A percentile compares a stretch with the other conserved stretches of the same genome.
These are phyloP conservation scores for Rattus norvegicus DNA, from an alignment of 2,113 vertebrate genomes.

Conservation along the genomic window GRCr8 NC_086039.1:80699001-80699500, in stretches of 20 bases:
- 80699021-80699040: background rate
- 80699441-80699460: background rate
- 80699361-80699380: background rate
- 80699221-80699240: background rate
- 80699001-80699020: background rate
- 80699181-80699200: background rate
- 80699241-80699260: background rate
- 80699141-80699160: background rate
- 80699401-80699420: background rate
- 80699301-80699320: conserved; percentile 1
- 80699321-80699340: background rate
- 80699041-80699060: background rate
- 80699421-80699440: background rate
- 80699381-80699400: background rate
- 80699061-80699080: background rate
- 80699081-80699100: background rate
- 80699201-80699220: background rate
- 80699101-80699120: background rate
- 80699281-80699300: background rate
- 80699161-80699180: background rate
- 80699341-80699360: background rate
- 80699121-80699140: background rate
- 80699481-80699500: background rate
- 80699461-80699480: background rate
- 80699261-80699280: background rate